A percentile compares a stretch with the other conserved stretches of the same genome.
phyloP scores from a whole-genome alignment of 2,113 vertebrate species.

The Thinocorus orbignyianus region DNA sequence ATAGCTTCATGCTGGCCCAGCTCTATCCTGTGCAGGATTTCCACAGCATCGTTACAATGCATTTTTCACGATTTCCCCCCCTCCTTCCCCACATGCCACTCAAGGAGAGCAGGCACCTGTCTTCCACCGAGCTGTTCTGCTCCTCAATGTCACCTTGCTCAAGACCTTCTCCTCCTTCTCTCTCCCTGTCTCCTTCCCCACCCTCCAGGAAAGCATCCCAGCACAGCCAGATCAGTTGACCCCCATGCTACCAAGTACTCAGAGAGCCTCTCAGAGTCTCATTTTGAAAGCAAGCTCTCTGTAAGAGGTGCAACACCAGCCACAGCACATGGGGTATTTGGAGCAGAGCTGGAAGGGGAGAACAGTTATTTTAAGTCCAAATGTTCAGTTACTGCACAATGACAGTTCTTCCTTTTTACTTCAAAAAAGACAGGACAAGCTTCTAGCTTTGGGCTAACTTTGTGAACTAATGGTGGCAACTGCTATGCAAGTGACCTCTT shows the following conservation, averaged over 20 bases:
- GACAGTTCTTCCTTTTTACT: background rate
- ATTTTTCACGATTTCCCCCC: background rate
- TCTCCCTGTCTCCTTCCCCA: background rate
- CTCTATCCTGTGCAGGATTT: conserved; percentile 7
- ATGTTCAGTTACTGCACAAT: background rate
- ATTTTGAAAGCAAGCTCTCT: background rate
- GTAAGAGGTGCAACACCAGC: background rate
- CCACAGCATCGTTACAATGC: conserved; percentile 2
- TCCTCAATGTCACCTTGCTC: conserved; percentile 3
- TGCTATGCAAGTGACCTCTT: background rate
- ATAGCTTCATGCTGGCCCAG: conserved; percentile 35
- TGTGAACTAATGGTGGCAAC: background rate
- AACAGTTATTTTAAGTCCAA: conserved; percentile 27
- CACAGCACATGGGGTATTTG: background rate
- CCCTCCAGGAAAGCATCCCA: background rate
- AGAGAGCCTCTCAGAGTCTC: background rate
- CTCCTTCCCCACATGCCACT: background rate
- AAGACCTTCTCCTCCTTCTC: background rate
- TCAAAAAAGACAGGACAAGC: background rate
- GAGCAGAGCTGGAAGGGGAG: background rate
- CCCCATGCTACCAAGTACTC: background rate
- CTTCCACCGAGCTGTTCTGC: background rate
- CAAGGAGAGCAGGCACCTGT: background rate
- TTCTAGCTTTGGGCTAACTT: background rate
- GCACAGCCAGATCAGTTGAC: background rate